Evolutionary conservation across 1,140 invertebrate genomes (phyloP).

Genomic region (Caenorhabditis inopinata): DNA sequence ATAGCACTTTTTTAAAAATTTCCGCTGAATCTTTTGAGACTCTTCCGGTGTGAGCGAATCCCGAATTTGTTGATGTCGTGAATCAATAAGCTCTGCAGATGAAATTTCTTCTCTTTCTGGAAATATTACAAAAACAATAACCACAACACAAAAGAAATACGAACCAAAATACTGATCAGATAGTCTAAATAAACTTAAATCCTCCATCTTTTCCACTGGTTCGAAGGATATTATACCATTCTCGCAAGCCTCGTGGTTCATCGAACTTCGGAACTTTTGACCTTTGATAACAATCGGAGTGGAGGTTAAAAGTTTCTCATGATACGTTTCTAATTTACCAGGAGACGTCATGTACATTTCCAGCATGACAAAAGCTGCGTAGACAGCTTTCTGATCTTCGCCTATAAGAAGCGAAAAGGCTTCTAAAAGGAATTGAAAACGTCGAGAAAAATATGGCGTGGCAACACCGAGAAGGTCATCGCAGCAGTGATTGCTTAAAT

Average conservation of each 20-base stretch:
- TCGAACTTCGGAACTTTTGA: neutral
- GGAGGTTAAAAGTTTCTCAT: neutral
- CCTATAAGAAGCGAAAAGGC: neutral
- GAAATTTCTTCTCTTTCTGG: neutral
- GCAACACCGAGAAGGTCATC: neutral
- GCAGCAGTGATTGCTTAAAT: neutral
- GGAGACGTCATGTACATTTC: constrained; percentile 1
- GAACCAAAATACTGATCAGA: no score
- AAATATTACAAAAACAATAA: neutral
- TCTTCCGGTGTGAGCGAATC: neutral
- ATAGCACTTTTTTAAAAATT: neutral
- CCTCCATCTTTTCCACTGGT: neutral
- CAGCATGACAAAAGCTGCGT: neutral
- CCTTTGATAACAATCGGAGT: neutral
- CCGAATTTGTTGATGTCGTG: neutral
- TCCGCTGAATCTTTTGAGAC: neutral
- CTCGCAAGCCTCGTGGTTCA: neutral
- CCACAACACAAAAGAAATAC: no score
- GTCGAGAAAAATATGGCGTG: neutral
- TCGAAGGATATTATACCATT: neutral
- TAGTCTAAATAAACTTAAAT: neutral
- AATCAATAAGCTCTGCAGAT: neutral
- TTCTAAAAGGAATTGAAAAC: neutral
- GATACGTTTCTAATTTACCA: neutral
- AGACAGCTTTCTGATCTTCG: neutral